Evolutionary conservation across 2,888 invertebrate genomes (phyloP).

Genomic region (Aphidius colemani): DNA sequence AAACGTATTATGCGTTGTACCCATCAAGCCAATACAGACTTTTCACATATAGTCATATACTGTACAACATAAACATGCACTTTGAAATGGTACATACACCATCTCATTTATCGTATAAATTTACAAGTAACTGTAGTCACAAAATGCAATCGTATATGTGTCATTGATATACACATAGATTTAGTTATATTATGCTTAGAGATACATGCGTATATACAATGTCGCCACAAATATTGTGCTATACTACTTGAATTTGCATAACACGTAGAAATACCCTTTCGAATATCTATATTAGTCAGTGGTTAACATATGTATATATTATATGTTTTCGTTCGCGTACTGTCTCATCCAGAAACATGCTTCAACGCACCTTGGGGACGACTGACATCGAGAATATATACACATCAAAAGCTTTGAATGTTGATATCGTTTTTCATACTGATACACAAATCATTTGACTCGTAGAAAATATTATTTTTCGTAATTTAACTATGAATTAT

Average conservation of each 20-base stretch:
- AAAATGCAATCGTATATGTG: background rate
- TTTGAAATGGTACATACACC: background rate
- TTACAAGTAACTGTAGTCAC: too few relatives aligned
- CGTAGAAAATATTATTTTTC: too few relatives aligned
- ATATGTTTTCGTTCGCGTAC: background rate
- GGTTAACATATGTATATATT: conserved; percentile 17
- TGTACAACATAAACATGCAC: conserved; percentile 21
- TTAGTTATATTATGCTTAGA: background rate
- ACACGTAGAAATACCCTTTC: conserved; percentile 15
- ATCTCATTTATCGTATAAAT: too few relatives aligned
- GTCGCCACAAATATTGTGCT: background rate
- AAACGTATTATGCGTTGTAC: conserved; percentile 19
- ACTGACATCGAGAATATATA: too few relatives aligned
- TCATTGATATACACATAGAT: conserved; percentile 13
- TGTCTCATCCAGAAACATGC: conserved; percentile 8
- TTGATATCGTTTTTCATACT: too few relatives aligned
- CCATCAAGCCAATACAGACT: conserved; percentile 10
- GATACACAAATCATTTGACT: too few relatives aligned
- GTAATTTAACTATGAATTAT: too few relatives aligned
- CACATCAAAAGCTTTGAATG: too few relatives aligned
- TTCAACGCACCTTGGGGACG: background rate
- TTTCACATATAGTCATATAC: background rate
- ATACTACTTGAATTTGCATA: conserved; percentile 17
- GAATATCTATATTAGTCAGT: conserved; percentile 17
- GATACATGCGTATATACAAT: too few relatives aligned